These are phyloP conservation scores for Cinara cedri DNA, from an alignment of 2,888 invertebrate genomes.

Conservation along the genomic window DNA sequence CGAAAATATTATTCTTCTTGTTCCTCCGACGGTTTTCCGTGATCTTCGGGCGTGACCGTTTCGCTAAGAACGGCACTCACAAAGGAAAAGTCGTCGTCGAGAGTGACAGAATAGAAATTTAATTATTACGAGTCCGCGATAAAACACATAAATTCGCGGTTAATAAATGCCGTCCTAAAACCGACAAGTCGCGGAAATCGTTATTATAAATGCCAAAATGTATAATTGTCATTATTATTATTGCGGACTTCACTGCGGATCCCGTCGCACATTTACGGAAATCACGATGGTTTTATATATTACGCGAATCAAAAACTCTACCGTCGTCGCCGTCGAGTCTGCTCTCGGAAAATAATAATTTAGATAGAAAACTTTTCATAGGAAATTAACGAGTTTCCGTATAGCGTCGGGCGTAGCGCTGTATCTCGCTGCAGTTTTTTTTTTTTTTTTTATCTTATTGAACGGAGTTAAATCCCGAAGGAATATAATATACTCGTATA, in stretches of 20 bases:
- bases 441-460: conserved; percentile 12
- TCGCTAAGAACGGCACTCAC: no score
- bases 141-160: no score
- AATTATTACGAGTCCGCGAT: no score
- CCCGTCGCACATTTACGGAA: background rate
- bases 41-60: no score
- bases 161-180: background rate
- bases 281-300: background rate
- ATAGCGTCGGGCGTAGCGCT: background rate
- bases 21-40: no score
- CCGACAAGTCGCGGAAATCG: no score
- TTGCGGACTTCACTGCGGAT: background rate
- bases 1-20: no score
- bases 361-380: conserved; percentile 17
- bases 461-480: no score
- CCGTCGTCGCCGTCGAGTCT: background rate
- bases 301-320: conserved; percentile 4
- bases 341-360: conserved; percentile 8
- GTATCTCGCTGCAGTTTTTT: background rate
- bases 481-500: no score
- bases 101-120: no score
- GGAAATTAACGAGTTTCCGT: conserved; percentile 17
- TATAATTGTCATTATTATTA: no score
- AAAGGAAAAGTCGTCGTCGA: no score
- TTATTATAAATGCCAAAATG: conserved; percentile 14